Conservation (phyloP, 2,797 vertebrate genomes). For the Bryconaethiops microstoma region DNA sequence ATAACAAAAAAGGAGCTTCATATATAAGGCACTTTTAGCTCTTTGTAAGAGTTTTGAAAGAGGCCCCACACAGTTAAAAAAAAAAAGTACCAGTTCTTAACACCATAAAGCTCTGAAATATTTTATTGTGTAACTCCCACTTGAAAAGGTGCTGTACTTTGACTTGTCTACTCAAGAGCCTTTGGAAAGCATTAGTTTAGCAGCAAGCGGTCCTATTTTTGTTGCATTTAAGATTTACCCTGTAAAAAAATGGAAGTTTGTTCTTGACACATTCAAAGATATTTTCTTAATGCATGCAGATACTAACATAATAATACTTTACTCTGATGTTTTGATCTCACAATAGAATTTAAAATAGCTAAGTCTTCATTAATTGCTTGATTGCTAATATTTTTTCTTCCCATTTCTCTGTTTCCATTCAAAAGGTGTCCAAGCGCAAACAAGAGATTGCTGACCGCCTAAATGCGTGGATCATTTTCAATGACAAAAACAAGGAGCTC, state of each 20-base stretch:
- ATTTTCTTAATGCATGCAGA: neutral
- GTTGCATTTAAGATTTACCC: neutral
- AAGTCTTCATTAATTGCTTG: too few species aligned
- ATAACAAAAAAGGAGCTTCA: slow-evolving; percentile 11
- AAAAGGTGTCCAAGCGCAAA: slow-evolving; percentile 85
- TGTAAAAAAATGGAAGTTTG: neutral
- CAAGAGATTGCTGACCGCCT: slow-evolving; percentile 91
- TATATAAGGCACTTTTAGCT: slow-evolving; percentile 21
- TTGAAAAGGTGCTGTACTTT: neutral
- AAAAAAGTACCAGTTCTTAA: neutral
- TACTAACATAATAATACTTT: neutral
- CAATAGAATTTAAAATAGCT: neutral
- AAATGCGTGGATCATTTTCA: slow-evolving; percentile 91
- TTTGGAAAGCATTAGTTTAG: neutral
- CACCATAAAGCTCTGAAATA: slow-evolving; percentile 12
- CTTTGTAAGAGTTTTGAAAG: neutral
- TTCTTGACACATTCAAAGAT: neutral
- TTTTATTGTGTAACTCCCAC: slow-evolving; percentile 4
- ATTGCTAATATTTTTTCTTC: too few species aligned
- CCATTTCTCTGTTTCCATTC: neutral
- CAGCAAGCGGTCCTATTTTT: neutral
- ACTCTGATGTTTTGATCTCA: neutral
- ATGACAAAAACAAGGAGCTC: slow-evolving; percentile 91
- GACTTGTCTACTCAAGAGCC: slow-evolving; percentile 4
- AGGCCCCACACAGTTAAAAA: neutral